These are phyloP conservation scores for Patiria pectinifera DNA, from an alignment of 53 echinoderm and acorn worm species.

Conservation along the genomic window DNA sequence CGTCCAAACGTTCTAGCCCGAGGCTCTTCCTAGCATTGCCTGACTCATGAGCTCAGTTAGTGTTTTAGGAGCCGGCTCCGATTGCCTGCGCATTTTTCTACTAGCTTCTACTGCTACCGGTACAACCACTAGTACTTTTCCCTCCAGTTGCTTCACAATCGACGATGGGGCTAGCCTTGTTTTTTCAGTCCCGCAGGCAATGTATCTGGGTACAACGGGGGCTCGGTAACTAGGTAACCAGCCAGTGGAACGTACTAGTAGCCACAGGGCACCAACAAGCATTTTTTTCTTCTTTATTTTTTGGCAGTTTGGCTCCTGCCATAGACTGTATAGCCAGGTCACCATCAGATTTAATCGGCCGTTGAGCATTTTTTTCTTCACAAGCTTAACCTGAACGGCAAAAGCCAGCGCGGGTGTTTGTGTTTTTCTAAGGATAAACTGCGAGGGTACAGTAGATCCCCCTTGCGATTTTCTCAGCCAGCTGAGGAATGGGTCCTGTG, in stretches of 20 bases:
- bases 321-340: slow-evolving; percentile 24
- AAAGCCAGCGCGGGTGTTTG: slow-evolving; percentile 20
- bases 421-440: slow-evolving; percentile 47
- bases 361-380: neutral
- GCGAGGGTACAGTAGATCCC: neutral
- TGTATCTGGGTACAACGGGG: slow-evolving; percentile 15
- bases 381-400: slow-evolving; percentile 36
- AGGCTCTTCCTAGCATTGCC: slow-evolving; percentile 50
- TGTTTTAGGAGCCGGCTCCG: slow-evolving; percentile 40
- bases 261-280: slow-evolving; percentile 12
- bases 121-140: slow-evolving; percentile 17
- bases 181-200: slow-evolving; percentile 41
- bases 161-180: slow-evolving; percentile 42
- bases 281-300: neutral
- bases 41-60: slow-evolving; percentile 58
- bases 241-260: slow-evolving; percentile 1
- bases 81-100: neutral
- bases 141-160: neutral
- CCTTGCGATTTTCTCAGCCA: neutral
- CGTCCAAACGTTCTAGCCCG: slow-evolving; percentile 44
- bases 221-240: slow-evolving; percentile 55
- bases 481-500: neutral
- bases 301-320: neutral
- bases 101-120: neutral
- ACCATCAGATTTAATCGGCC: slow-evolving; percentile 43